Evolutionary conservation across 2,113 vertebrate species (phyloP).

Genomic region (Colinus virginianus): DNA sequence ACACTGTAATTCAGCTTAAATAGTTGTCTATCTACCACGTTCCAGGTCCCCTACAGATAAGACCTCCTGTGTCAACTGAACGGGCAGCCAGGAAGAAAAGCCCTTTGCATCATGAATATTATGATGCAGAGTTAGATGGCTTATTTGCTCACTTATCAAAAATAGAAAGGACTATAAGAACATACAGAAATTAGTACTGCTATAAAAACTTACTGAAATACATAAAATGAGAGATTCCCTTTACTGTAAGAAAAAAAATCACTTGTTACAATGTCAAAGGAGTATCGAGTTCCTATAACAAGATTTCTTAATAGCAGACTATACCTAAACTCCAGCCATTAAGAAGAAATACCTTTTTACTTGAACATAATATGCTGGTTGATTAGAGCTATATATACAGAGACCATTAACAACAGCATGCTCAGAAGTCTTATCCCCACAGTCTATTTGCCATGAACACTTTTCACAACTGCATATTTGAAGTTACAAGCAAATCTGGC

Average conservation of each 20-base stretch:
- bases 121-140: neutral
- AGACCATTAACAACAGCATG: neutral
- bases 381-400: neutral
- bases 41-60: neutral
- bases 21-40: neutral
- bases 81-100: constrained; percentile 18
- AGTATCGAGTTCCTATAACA: neutral
- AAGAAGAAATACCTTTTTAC: neutral
- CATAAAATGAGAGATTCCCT: neutral
- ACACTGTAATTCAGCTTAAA: neutral
- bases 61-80: neutral
- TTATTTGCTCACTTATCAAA: neutral
- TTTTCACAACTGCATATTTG: neutral
- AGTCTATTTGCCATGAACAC: neutral
- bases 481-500: neutral
- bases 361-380: neutral
- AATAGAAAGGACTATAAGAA: neutral
- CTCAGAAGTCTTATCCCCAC: neutral
- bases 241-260: neutral
- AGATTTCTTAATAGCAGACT: neutral
- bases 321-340: neutral
- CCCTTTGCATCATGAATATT: neutral
- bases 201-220: neutral
- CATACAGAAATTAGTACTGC: neutral
- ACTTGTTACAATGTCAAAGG: neutral